Base-by-base conservation (phyloP, 2,888 invertebrate species). In the Buathra laborator region DNA sequence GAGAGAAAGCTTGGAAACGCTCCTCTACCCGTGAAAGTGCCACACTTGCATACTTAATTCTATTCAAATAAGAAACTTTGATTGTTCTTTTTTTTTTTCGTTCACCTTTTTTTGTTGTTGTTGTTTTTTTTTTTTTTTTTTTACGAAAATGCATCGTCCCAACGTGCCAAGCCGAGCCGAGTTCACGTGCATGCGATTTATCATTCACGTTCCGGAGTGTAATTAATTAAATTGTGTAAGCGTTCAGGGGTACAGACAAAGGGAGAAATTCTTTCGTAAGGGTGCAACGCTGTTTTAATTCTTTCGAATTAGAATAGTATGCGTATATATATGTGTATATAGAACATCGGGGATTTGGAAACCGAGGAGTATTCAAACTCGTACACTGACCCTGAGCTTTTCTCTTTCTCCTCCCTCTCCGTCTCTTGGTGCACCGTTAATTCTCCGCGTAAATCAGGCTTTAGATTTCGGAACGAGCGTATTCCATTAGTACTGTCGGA, bases 331-430 rank as follows among this genome's bases (percentile, higher is more conserved):
- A 9, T 24, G 37, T 5, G 6, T 9, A 37, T 9, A 37, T 7
- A 29, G 59, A n/a, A 10, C 59, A 32, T 32, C 2, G 29, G 9
- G 59, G 59, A 59, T 59, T 59, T 59, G 29, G 59, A 24, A 32
- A 29, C 14, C 32, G 59, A 59, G 59, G 32, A 29, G n/a, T 43
- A 66, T 66, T 43, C 16, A 66, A 43, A 19, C 37, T 43, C 16
- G 16, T 43, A 9, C n/a, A 43, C 43, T 19, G 43, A 66, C 43
- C 37, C 64, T 16, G 64, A 43, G 64, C 43, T 66, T 66, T 16
- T 7, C 64, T 85, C 82, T 77, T 51, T 76, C 79, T 75, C 71
- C 75, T 16, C 72, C 71, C 67, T 59, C 56, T 82, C 66, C 72
- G 79, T 77, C 72, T 83, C 80, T 76, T 68, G 59, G 62, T 37